Base-by-base conservation (phyloP, 2,113 vertebrate genomes). In the Thunnus thynnus region DNA sequence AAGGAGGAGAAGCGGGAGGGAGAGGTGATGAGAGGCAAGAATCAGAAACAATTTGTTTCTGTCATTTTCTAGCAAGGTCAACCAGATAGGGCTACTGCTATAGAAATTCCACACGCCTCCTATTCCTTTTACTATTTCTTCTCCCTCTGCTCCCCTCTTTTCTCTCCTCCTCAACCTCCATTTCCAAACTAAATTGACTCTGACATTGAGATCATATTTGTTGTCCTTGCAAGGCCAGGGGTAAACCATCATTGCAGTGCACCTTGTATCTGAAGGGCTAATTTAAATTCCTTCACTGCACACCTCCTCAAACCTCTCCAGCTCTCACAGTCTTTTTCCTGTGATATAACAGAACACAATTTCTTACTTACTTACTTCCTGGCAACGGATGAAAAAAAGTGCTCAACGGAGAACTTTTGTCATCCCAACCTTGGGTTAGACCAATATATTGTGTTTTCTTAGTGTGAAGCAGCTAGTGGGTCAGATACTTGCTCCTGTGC, bases 251-350 rank as follows among this genome's bases (percentile, higher is more conserved):
- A 82, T 32, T 7, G 22, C 36, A 60, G 63, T 62, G 62, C 55
- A 82, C 63, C 30, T 66, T 72, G 61, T n/a, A 57, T 63, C 27
- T 63, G 30, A 16, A 69, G 61, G 16, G 46, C 83, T 82, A 74
- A 91, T 93, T 88, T 91, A 85, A 91, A 93, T 92, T 91, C 87
- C 62, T 51, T 52, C 1, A 27, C 67, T 62, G 47, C 48, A n/a
- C 72, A 56, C 55, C 46, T 69, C 74, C 68, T 86, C 66, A 80
- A 75, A 55, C 78, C 71, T 55, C 54, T 61, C 71, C 69, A 80
- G 65, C 63, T 79, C 62, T 84, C 16, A 41, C 71, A 76, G 36
- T 86, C 9, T 30, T 84, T 87, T 79, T 61, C 64, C 74, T 91
- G 76, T 86, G 82, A 87, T 83, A 83, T 77, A 46, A 47, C 50